Percentiles rank a stretch among this genome's conserved stretches.
Evolutionary conservation across 2,113 vertebrate species (phyloP).

Genomic region (Nanger granti): DNA sequence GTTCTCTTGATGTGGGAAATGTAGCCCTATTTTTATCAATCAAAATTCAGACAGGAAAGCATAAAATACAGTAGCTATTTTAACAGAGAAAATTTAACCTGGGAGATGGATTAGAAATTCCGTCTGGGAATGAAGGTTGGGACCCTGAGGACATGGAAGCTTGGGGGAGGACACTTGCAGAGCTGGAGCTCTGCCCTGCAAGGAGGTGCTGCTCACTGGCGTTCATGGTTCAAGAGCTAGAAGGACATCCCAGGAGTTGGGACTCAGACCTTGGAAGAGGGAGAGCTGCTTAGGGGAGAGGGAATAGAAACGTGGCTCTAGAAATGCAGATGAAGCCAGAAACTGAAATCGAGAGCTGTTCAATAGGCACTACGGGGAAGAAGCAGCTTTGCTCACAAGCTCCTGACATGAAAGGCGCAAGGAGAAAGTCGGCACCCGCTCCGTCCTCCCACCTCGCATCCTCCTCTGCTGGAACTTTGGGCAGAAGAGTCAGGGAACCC

Average conservation of each 20-base stretch:
- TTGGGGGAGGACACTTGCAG: accelerated
- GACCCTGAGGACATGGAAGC: neutral
- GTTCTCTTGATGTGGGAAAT: neutral
- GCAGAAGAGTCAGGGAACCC: neutral
- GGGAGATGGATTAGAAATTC: neutral
- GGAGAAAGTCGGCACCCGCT: accelerated
- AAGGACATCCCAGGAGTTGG: too few relatives aligned
- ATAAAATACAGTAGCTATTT: neutral
- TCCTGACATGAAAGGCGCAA: neutral
- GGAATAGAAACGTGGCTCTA: neutral
- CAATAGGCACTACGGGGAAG: accelerated
- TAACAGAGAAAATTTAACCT: neutral
- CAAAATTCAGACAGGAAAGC: neutral
- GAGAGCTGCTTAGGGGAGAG: too few relatives aligned
- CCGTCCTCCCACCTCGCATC: neutral
- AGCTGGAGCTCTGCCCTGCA: neutral
- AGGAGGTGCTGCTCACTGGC: too few relatives aligned
- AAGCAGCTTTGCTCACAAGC: accelerated
- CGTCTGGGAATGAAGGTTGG: accelerated
- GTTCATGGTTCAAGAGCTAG: accelerated
- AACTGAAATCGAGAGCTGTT: neutral
- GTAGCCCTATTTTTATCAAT: neutral
- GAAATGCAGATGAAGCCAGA: neutral
- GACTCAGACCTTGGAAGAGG: neutral
- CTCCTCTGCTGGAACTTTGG: accelerated